phyloP scores from a whole-genome alignment of 2,797 vertebrate species.

The Semaprochilodus insignis region DNA sequence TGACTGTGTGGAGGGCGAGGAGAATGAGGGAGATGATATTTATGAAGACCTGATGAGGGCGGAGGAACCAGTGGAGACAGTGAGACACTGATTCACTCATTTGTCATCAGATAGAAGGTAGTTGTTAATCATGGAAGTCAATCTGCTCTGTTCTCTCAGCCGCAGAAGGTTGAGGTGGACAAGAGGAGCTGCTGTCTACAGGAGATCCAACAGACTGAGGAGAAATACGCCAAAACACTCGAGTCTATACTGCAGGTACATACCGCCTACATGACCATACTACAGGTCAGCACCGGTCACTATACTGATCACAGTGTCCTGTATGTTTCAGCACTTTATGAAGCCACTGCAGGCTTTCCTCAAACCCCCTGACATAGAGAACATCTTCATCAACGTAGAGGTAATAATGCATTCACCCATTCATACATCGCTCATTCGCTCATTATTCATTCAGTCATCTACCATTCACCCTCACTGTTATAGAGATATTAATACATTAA shows the following conservation, averaged over 20 bases:
- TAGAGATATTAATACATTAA: neutral
- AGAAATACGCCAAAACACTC: constrained; percentile 89
- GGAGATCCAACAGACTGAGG: constrained; percentile 90
- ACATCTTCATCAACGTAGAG: constrained; percentile 90
- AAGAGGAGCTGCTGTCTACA: constrained; percentile 90
- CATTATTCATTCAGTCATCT: neutral
- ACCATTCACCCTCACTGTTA: neutral
- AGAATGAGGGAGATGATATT: constrained; percentile 88
- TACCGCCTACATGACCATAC: neutral
- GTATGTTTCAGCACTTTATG: constrained; percentile 85
- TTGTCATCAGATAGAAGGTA: neutral
- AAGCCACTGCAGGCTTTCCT: constrained; percentile 88
- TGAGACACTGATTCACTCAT: constrained; percentile 58
- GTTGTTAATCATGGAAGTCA: neutral
- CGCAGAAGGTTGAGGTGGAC: constrained; percentile 82
- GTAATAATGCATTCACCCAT: constrained; percentile 65
- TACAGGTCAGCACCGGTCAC: no score
- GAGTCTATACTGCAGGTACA: constrained; percentile 85
- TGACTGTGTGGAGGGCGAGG: constrained; percentile 90
- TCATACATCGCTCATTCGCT: neutral
- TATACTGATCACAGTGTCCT: neutral
- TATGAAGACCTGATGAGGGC: constrained; percentile 92
- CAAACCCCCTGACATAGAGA: constrained; percentile 82
- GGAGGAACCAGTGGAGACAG: constrained; percentile 72
- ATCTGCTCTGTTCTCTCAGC: constrained; percentile 56